These are phyloP conservation scores for Columbina picui DNA, from an alignment of 2,113 vertebrate genomes.

Conservation along the genomic window DNA sequence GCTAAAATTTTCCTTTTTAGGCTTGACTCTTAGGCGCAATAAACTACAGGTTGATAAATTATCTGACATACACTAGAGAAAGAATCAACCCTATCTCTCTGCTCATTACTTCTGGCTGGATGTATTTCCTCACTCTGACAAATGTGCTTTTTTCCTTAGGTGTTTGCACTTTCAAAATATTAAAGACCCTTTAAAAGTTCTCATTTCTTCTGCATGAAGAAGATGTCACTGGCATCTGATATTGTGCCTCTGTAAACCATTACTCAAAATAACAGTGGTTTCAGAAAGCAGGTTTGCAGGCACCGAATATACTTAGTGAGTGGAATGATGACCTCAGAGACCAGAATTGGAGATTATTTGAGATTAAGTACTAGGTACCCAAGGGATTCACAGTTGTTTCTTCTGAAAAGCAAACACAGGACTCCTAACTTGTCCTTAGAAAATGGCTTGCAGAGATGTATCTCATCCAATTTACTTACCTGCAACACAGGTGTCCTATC, in stretches of 20 bases:
- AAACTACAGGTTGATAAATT: not conserved
- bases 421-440: not conserved
- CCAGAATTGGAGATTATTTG: not conserved
- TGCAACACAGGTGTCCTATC: not conserved
- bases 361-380: not conserved
- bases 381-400: not conserved
- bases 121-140: not conserved
- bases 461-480: not conserved
- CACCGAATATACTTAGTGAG: not conserved
- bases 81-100: not conserved
- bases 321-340: not conserved
- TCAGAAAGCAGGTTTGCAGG: not conserved
- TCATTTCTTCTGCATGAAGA: not conserved
- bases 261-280: not conserved
- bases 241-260: not conserved
- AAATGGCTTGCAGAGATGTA: not conserved
- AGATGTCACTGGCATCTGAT: not conserved
- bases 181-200: not conserved
- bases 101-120: not conserved
- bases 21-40: not conserved
- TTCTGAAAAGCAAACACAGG: not conserved
- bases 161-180: not conserved
- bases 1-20: not conserved
- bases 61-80: not conserved
- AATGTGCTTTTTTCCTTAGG: not conserved